Evolutionary conservation across 2,797 vertebrate genomes (phyloP).

Genomic region (Gymnothorax reevesii): DNA sequence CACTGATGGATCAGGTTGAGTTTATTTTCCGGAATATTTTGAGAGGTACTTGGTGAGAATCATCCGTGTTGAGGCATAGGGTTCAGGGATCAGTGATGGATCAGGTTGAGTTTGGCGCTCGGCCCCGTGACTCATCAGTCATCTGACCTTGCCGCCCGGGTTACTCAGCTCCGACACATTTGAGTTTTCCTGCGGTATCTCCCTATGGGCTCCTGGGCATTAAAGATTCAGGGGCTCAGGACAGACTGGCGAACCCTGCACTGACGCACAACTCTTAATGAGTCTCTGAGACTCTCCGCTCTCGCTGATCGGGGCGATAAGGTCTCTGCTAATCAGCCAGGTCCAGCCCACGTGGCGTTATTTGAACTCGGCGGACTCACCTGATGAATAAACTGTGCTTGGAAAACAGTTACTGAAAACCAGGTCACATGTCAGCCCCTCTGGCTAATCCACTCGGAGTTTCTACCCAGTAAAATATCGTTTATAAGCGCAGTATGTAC

Average conservation of each 20-base stretch:
- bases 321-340: neutral
- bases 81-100: slow-evolving; percentile 62
- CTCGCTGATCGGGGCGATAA: neutral
- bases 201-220: slow-evolving; percentile 51
- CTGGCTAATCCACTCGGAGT: neutral
- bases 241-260: neutral
- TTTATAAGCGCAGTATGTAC: too few species aligned
- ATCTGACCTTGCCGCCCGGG: slow-evolving; percentile 52
- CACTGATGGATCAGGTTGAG: too few species aligned
- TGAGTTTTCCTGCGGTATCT: slow-evolving; percentile 57
- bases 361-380: neutral
- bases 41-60: neutral
- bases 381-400: neutral
- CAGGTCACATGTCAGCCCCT: neutral
- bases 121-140: slow-evolving; percentile 64
- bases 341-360: neutral
- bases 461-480: neutral
- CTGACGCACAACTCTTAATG: neutral
- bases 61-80: neutral
- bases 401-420: neutral
- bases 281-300: slow-evolving; percentile 6
- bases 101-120: slow-evolving; percentile 63
- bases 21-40: neutral
- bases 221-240: slow-evolving; percentile 46
- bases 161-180: slow-evolving; percentile 64